Conservation (phyloP, 2,113 vertebrate genomes). For the Phocoena phocoena region DNA sequence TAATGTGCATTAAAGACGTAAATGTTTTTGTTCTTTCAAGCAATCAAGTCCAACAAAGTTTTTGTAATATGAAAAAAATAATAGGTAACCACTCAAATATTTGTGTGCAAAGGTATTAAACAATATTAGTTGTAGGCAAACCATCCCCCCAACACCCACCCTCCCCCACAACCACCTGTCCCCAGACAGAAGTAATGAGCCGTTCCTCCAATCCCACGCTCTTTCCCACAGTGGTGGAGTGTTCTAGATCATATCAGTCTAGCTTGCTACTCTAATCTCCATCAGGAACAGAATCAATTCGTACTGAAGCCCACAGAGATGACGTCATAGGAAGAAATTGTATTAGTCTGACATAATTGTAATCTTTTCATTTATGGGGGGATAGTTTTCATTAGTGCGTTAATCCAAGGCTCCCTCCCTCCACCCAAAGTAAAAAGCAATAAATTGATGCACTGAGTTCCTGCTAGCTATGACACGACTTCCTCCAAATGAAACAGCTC, state of each 20-base stretch:
- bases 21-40: neutral
- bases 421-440: neutral
- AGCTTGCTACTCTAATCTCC: neutral
- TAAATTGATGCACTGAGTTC: neutral
- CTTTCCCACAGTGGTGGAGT: neutral
- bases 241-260: neutral
- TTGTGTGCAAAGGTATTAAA: neutral
- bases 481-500: neutral
- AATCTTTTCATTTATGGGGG: neutral
- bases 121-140: neutral
- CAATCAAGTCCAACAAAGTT: neutral
- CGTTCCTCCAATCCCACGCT: neutral
- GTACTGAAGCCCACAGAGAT: constrained; percentile 28
- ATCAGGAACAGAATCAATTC: neutral
- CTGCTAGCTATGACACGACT: neutral
- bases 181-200: neutral
- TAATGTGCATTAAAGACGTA: neutral
- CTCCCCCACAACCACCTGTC: neutral
- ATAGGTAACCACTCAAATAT: neutral
- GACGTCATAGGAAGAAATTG: constrained; percentile 23
- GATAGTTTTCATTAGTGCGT: neutral
- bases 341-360: neutral
- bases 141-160: neutral
- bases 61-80: constrained; percentile 29
- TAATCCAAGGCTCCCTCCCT: neutral